Conservation (phyloP, 1,140 invertebrate genomes). For the Euwallacea similis region DNA sequence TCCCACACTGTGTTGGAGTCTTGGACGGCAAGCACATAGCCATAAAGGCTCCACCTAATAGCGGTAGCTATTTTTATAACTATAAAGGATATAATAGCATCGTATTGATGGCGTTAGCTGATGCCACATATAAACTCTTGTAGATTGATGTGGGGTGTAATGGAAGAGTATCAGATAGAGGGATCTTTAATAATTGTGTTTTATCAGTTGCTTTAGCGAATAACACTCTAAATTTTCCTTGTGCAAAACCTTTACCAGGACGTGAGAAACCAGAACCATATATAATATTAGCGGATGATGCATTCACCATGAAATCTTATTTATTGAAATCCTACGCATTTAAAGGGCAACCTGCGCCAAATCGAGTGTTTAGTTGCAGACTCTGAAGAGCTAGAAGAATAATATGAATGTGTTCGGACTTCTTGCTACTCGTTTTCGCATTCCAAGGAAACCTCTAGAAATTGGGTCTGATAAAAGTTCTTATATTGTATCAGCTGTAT, state of each 20-base stretch:
- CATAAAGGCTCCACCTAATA: conserved; percentile 12
- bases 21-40: neutral
- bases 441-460: neutral
- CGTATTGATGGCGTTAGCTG: conserved; percentile 47
- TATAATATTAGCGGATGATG: conserved; percentile 42
- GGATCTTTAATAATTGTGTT: conserved; percentile 40
- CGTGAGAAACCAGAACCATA: conserved; percentile 36
- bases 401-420: conserved; percentile 53
- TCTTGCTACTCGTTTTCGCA: conserved; percentile 39
- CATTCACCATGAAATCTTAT: conserved; percentile 40
- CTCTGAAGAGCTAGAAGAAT: conserved; percentile 51
- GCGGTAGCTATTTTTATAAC: conserved; percentile 33
- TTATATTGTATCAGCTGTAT: too few species aligned
- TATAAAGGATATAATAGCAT: conserved; percentile 37
- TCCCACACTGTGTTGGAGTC: neutral
- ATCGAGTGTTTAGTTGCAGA: conserved; percentile 54
- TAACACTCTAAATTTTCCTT: conserved; percentile 18
- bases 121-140: conserved; percentile 50
- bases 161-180: conserved; percentile 48
- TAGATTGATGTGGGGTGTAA: conserved; percentile 47
- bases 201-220: conserved; percentile 20
- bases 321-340: conserved; percentile 39
- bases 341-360: conserved; percentile 25
- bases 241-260: conserved; percentile 25
- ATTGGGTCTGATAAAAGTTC: too few species aligned